Base-by-base conservation (phyloP, 1,140 invertebrate species). In the Drosophila micromelanica region DNA sequence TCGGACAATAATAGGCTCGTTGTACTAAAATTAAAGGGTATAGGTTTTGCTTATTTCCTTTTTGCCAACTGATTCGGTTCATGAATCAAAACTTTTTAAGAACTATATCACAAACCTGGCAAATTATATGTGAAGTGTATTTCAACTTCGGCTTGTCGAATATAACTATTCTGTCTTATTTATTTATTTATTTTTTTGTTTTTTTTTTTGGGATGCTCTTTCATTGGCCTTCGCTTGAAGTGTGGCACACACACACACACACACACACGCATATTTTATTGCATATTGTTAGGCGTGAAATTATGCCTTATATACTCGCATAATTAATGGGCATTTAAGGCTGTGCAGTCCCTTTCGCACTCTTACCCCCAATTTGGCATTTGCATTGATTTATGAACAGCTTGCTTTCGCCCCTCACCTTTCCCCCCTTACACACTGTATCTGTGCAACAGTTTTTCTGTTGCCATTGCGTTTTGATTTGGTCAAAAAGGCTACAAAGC, bases 241-340 rank as follows among this genome's bases (percentile, higher is more conserved):
- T 64, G 59, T 40, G 35, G 35, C 61, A 62, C 23, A 43, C 37
- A 27, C 2, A 45, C 4, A 55, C 27, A 35, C 27, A 35, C 32
- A 12, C 1, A 59, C 9, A 57, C 20, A 30, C 13, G 40, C 74
- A 81, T 75, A 75, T 79, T 89, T 76, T 79, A 82, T 79, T 89
- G 84, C 76, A 76, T 77, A 71, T 73, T 76, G 62, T 76, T 76
- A 73, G 78, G 78, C 82, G 82, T 79, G 61, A 82, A 87, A 79
- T 78, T 67, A 84, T 73, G 71, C 51, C 49, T 60, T 76, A 75
- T 59, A 76, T 64, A 68, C 54, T 74, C 64, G 51, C 84, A 79
- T 82, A 82, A 89, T 89, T 89, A 82, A 86, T 87, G 75, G 30
- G 11, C 35, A 59, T 57, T 48, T 49, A 8, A n/a, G n/a, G 32